Conservation (phyloP, 1,140 invertebrate genomes). For the Grapholita molesta region DNA sequence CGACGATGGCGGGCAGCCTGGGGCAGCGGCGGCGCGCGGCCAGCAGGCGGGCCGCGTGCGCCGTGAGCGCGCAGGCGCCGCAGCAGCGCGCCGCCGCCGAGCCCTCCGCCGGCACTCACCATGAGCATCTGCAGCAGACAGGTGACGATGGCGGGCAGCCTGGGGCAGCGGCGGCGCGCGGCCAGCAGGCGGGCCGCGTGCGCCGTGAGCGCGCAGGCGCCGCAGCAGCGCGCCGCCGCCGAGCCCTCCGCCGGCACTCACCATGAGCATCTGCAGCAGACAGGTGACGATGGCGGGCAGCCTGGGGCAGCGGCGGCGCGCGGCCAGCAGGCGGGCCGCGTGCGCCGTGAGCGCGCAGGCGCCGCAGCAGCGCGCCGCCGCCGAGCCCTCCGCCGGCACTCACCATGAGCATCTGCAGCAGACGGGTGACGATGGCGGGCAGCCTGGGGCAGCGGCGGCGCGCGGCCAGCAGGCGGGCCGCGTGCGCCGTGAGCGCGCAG, state of each 20-base stretch:
- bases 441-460: conserved; percentile 43
- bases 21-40: conserved; percentile 30
- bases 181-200: conserved; percentile 79
- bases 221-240: too few relatives aligned
- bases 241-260: conserved; percentile 32
- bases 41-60: not conserved
- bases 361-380: conserved; percentile 89
- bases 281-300: conserved; percentile 89
- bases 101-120: too few relatives aligned
- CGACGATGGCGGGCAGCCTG: conserved; percentile 85
- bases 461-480: conserved; percentile 56
- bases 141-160: conserved; percentile 84
- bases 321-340: not conserved
- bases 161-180: conserved; percentile 33
- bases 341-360: not conserved
- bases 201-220: conserved; percentile 83
- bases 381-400: conserved; percentile 80
- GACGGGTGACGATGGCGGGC: conserved; percentile 89
- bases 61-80: not conserved
- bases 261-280: conserved; percentile 91
- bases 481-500: conserved; percentile 87
- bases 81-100: too few relatives aligned
- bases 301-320: conserved; percentile 37
- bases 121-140: too few relatives aligned
- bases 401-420: conserved; percentile 92